These are phyloP conservation scores for Diacarnus erythraeanus DNA, from an alignment of 37 sponge, comb jelly and placozoan genomes.

Conservation along the genomic window DNA sequence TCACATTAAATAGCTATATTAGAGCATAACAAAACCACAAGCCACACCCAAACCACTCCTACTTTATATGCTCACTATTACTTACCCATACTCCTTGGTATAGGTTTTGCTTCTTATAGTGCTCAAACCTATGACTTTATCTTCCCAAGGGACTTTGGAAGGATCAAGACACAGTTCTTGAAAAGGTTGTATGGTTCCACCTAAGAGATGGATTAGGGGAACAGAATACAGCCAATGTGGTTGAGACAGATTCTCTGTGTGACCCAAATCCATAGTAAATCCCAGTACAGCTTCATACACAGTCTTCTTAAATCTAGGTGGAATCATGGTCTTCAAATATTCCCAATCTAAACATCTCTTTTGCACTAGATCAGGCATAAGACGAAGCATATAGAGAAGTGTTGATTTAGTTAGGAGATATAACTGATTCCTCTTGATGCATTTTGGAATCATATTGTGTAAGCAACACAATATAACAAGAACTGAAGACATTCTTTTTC, in stretches of 20 bases:
- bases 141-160: not conserved
- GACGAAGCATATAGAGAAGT: not conserved
- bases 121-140: not conserved
- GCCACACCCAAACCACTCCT: too few relatives aligned
- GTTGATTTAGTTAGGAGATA: not conserved
- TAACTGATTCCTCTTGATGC: not conserved
- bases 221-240: not conserved
- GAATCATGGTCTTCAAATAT: not conserved
- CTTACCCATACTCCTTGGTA: not conserved
- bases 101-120: not conserved
- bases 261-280: not conserved
- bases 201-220: not conserved
- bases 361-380: not conserved
- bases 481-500: conserved; percentile 8
- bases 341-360: not conserved
- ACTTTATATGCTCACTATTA: too few relatives aligned
- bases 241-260: too few relatives aligned
- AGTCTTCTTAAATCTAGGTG: not conserved
- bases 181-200: not conserved
- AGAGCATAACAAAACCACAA: not conserved
- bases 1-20: too few relatives aligned
- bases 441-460: not conserved
- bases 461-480: not conserved
- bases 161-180: not conserved
- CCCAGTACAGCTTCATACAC: not conserved